Conservation (phyloP, 2,113 vertebrate species). For the Scartelaos histophorus region DNA sequence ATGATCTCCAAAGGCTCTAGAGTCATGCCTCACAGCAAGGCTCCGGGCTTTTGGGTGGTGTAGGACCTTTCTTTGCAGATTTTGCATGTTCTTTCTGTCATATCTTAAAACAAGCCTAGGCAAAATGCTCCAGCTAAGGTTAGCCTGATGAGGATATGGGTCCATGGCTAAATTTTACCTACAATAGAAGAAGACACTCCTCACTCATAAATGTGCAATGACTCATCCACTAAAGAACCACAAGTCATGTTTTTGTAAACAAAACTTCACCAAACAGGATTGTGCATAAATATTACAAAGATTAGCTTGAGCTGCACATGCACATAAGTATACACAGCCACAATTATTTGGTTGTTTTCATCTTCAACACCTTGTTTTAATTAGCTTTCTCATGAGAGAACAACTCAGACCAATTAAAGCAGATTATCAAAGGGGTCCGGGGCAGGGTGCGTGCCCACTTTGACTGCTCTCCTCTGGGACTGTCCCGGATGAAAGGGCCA, state of each 20-base stretch:
- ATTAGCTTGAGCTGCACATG: constrained; percentile 17
- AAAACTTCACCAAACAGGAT: constrained; percentile 20
- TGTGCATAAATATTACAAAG: constrained; percentile 3
- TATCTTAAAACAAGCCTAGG: too few relatives aligned
- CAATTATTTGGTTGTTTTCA: constrained; percentile 64
- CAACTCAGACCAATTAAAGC: constrained; percentile 71
- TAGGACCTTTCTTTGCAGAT: too few relatives aligned
- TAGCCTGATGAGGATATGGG: too few relatives aligned
- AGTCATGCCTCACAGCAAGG: too few relatives aligned
- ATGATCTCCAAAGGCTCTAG: background rate
- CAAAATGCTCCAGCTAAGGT: too few relatives aligned
- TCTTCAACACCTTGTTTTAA: constrained; percentile 75
- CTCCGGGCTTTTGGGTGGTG: too few relatives aligned
- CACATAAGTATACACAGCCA: constrained; percentile 34
- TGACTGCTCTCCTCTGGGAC: constrained; percentile 61
- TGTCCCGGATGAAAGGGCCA: constrained; percentile 69
- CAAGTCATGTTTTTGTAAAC: constrained; percentile 54
- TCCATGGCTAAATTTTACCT: background rate
- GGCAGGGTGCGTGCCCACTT: constrained; percentile 65
- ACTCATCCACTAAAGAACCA: constrained; percentile 28
- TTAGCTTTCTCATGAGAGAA: constrained; percentile 73
- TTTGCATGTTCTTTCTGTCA: too few relatives aligned
- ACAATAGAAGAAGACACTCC: background rate
- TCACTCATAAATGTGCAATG: constrained; percentile 15
- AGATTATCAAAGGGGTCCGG: constrained; percentile 75